A percentile compares a stretch with the other conserved stretches of the same genome.
Conservation (phyloP, 1,140 invertebrate species). For the Medauroidea extradentata region DNA sequence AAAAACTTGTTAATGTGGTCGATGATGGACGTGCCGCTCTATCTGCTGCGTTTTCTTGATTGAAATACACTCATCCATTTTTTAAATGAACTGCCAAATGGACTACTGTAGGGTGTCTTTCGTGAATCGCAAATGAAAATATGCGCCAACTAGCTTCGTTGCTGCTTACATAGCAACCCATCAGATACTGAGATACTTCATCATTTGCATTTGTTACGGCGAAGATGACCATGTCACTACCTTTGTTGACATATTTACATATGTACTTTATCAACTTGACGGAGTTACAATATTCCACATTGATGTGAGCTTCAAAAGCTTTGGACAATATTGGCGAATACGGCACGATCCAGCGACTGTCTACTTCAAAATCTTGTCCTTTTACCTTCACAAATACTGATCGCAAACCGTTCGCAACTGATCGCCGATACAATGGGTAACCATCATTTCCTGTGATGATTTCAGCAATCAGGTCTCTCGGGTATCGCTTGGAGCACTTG, state of each 20-base stretch:
- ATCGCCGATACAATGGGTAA: conserved; percentile 40
- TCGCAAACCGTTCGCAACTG: conserved; percentile 18
- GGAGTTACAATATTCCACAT: conserved; percentile 40
- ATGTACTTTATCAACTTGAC: conserved; percentile 37
- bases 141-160: conserved; percentile 37
- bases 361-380: conserved; percentile 20
- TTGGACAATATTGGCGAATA: conserved; percentile 35
- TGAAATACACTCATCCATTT: conserved; percentile 23
- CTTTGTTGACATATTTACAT: conserved; percentile 46
- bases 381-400: background rate
- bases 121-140: conserved; percentile 40
- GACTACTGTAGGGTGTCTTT: conserved; percentile 39
- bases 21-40: no score
- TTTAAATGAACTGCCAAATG: conserved; percentile 38
- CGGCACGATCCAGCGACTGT: conserved; percentile 41
- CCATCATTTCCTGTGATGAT: conserved; percentile 36
- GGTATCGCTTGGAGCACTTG: conserved; percentile 41
- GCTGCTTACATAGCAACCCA: conserved; percentile 29
- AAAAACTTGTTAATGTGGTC: conserved; percentile 25
- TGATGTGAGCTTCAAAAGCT: conserved; percentile 33
- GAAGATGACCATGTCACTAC: conserved; percentile 40
- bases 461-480: conserved; percentile 26
- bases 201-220: conserved; percentile 15
- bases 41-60: no score
- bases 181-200: conserved; percentile 7